phyloP scores from a whole-genome alignment of 2,797 vertebrate species.

The Amazona ochrocephala region DNA sequence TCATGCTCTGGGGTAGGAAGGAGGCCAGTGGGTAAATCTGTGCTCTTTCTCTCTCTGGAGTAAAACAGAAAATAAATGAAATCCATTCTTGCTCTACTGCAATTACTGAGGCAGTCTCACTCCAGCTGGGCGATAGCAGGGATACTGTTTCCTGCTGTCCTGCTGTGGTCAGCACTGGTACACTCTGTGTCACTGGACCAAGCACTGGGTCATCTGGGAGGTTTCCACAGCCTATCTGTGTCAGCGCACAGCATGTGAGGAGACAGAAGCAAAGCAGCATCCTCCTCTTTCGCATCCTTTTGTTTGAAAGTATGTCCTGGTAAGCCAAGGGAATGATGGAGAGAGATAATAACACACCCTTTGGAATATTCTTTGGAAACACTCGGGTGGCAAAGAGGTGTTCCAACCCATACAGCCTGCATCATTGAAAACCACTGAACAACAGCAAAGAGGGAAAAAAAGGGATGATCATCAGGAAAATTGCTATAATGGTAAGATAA shows the following conservation, averaged over 20 bases:
- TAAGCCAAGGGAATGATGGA: neutral
- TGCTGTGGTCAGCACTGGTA: accelerated
- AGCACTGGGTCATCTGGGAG: neutral
- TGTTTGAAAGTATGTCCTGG: conserved; percentile 12
- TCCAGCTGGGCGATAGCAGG: neutral
- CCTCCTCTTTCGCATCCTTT: neutral
- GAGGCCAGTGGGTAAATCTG: conserved; percentile 13
- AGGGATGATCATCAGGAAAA: conserved; percentile 44
- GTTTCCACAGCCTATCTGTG: neutral
- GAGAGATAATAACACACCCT: conserved; percentile 41
- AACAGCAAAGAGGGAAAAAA: neutral
- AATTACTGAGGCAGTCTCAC: neutral
- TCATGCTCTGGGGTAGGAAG: neutral
- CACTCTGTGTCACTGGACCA: neutral
- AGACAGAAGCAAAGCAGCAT: neutral
- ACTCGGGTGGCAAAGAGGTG: neutral
- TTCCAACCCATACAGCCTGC: conserved; percentile 22
- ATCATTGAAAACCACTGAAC: conserved; percentile 42
- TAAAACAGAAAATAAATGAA: conserved; percentile 28
- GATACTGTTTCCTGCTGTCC: neutral
- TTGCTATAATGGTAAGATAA: conserved; percentile 66
- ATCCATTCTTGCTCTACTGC: neutral
- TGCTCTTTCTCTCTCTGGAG: neutral
- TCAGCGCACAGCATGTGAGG: neutral
- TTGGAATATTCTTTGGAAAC: conserved; percentile 19